Base-by-base conservation (phyloP, 2,888 invertebrate genomes). In the Branchellion lobata region DNA sequence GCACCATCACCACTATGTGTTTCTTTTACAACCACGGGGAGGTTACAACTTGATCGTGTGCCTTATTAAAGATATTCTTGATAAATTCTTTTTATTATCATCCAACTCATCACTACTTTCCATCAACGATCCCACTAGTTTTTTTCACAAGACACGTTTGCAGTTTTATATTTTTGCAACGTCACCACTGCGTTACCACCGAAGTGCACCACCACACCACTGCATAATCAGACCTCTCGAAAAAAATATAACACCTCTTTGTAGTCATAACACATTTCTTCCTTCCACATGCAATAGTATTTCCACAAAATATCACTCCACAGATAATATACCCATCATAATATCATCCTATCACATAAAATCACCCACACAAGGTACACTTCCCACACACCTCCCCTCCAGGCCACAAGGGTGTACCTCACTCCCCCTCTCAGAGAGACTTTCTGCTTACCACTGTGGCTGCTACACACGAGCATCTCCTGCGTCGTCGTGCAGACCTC, bases 401-500 rank as follows among this genome's bases (percentile, higher is more conserved):
- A 87, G 86, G 85, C 85, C 65, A 93, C 94, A 0, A 89, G 94
- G 72, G 93, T 94, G 1, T 93, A 93, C 85, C 94, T 94, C 92
- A 91, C 93, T 0, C 94, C 95, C 0, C 92, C 94, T 65, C 90
- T 94, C 72, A 88, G 95, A 31, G 95, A 95, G 87, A 94, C 93
- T 85, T 92, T 94, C 86, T 93, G 93, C 0, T 93, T 92, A 85
- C 95, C 95, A 0, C 89, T 93, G 61, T 77, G 77, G 77, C 53
- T 77, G 57, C 24, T 36, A 34, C 77, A 77, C 29, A 34, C 27
- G 34, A 21, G 31, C 3, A 24, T 65, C 31, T 61, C 77, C n/a
- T 27, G 21, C 53, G 21, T 29, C 57, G 27, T 61, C 34, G 71
- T 18, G 5, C 5, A 8, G 24, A 8, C 29, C 21, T 3, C 21